Conservation (phyloP, 2,888 invertebrate genomes). For the Linyphia triangularis region DNA sequence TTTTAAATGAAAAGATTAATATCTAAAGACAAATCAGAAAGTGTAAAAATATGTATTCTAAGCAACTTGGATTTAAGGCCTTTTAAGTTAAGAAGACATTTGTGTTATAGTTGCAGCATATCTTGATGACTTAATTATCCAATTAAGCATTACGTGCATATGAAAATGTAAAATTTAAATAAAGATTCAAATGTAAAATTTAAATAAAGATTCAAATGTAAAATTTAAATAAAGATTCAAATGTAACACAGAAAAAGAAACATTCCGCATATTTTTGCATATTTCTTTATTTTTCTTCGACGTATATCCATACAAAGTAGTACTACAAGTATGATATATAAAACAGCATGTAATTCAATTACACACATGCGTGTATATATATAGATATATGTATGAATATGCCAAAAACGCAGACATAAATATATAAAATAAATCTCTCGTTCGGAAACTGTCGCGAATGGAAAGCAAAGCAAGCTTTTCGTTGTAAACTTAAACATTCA, state of each 20-base stretch:
- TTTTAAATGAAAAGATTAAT: no score
- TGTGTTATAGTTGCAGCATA: no score
- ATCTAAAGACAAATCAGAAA: no score
- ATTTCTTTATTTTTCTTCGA: constrained; percentile 50
- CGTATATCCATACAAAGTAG: constrained; percentile 68
- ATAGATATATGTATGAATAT: constrained; percentile 46
- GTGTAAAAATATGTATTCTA: no score
- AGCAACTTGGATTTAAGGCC: no score
- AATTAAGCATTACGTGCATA: no score
- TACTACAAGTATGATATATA: constrained; percentile 66
- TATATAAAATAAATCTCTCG: constrained; percentile 69
- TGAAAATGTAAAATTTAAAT: no score
- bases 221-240: no score
- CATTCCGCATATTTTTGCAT: not conserved
- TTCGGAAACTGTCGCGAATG: not conserved
- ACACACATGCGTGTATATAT: constrained; percentile 59
- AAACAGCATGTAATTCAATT: constrained; percentile 64
- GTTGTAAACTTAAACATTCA: constrained; percentile 31
- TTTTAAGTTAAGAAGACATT: no score
- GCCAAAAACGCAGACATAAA: constrained; percentile 58
- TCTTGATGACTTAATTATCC: no score
- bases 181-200: no score
- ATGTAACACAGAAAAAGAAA: not conserved
- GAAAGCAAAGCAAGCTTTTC: constrained; percentile 57
- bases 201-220: no score